Evolutionary conservation across 1,140 invertebrate species (phyloP), one percentile per base, ranked within the genome.

Genomic region (Cydia strobilella): DNA sequence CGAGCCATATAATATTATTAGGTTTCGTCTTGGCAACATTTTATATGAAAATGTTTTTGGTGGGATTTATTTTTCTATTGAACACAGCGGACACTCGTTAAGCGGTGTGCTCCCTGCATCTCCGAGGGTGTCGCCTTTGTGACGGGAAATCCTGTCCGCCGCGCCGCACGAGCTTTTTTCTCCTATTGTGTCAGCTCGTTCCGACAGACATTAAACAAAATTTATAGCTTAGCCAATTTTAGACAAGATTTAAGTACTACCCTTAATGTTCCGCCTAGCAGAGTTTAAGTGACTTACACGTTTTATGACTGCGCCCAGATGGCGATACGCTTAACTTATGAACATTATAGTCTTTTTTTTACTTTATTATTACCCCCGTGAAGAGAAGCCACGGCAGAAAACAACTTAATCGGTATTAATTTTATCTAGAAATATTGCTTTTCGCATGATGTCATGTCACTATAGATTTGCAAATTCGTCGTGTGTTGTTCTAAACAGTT

Each of bases 171-270:
- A 77, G 76, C 76, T 75, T 73, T 75, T 75, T 74, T 73, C 73
- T 76, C 77, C 76, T 76, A 80, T 83, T 80, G 79, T 83, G 80
- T 74, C n/a, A 72, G 80, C 74, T 81, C 80, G 77, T 80, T 80
- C 75, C 78, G 73, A 76, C 78, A 75, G 75, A 83, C 82, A 81
- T 83, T 81, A 81, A 83, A 45, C 75, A 76, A 73, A 79, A 83
- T 83, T 83, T 83, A 81, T 75, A 75, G 71, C 74, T 20, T 27
- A 65, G 75, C 82, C 82, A 80, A 83, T 81, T 83, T 83, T 83
- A 80, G 80, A 79, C 76, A 76, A 75, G 78, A 77, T 81, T 83
- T 83, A 79, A 83, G 78, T 79, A 77, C 80, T 75, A 76, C 74
- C 77, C 75, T 74, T 79, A 69, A 79, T 59, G 78, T 59, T 20